Evolutionary conservation across 1,140 invertebrate genomes (phyloP).

Genomic region (Yoshiicerus persimilis): DNA sequence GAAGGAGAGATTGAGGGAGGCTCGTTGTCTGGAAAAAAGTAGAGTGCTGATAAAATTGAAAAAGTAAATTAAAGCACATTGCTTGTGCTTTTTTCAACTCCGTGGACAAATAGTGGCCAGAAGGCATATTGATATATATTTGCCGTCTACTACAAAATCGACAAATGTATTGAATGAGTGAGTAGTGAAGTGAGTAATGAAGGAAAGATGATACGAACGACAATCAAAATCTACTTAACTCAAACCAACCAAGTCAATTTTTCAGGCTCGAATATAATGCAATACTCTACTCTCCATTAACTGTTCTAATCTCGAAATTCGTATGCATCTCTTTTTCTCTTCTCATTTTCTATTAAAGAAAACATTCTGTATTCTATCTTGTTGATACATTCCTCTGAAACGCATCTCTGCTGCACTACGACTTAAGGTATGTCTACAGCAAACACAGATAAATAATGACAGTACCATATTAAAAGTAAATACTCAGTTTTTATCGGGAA

Average conservation of each 20-base stretch:
- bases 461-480: no score
- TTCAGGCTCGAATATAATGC: neutral
- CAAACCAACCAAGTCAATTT: neutral
- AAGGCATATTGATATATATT: conserved; percentile 16
- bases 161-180: neutral
- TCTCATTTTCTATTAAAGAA: neutral
- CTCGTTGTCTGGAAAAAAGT: conserved; percentile 12
- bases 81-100: neutral
- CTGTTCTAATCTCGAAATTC: neutral
- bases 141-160: neutral
- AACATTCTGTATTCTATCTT: neutral
- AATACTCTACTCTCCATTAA: neutral
- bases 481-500: no score
- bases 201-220: neutral
- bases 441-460: no score
- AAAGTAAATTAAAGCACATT: conserved; percentile 43
- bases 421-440: no score
- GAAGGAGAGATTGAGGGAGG: neutral
- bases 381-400: neutral
- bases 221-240: neutral
- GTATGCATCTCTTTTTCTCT: neutral
- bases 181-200: neutral
- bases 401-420: no score
- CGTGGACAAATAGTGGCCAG: conserved; percentile 32
- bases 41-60: conserved; percentile 43